Evolutionary conservation across 2,113 vertebrate species (phyloP).

Genomic region (Pachyramphus minor): DNA sequence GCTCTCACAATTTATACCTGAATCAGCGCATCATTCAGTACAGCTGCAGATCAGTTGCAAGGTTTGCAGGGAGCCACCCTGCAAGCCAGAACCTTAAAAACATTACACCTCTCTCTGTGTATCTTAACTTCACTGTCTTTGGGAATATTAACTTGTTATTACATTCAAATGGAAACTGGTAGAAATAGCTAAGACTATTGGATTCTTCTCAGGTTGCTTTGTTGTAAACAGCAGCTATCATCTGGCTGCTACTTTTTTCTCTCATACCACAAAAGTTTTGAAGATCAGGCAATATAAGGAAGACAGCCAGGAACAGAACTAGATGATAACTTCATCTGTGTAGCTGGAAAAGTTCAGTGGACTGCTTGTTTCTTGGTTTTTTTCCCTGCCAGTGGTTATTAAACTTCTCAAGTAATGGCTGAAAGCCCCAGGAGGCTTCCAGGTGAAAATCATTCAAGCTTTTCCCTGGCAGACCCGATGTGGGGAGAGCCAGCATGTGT

Average conservation of each 20-base stretch:
- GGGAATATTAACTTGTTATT: not conserved
- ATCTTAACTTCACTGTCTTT: not conserved
- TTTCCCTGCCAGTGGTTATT: not conserved
- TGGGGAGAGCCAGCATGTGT: not conserved
- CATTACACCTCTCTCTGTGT: not conserved
- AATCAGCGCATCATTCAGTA: not conserved
- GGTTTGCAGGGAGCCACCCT: not conserved
- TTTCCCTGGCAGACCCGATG: not conserved
- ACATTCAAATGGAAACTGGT: not conserved
- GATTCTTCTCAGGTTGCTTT: not conserved
- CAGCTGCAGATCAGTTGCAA: not conserved
- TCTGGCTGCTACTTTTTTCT: not conserved
- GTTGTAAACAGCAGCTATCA: not conserved
- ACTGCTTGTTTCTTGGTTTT: not conserved
- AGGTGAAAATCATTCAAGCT: slow-evolving; percentile 31
- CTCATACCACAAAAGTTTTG: not conserved
- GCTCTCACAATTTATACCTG: not conserved
- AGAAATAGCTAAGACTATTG: not conserved
- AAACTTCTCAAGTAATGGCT: not conserved
- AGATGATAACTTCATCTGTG: not conserved
- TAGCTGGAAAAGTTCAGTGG: not conserved
- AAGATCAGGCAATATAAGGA: not conserved
- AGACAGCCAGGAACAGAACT: not conserved
- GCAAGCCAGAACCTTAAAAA: not conserved
- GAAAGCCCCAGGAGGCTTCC: not conserved